phyloP scores from a whole-genome alignment of 2,113 vertebrate genomes.

The Megaleporinus macrocephalus region DNA sequence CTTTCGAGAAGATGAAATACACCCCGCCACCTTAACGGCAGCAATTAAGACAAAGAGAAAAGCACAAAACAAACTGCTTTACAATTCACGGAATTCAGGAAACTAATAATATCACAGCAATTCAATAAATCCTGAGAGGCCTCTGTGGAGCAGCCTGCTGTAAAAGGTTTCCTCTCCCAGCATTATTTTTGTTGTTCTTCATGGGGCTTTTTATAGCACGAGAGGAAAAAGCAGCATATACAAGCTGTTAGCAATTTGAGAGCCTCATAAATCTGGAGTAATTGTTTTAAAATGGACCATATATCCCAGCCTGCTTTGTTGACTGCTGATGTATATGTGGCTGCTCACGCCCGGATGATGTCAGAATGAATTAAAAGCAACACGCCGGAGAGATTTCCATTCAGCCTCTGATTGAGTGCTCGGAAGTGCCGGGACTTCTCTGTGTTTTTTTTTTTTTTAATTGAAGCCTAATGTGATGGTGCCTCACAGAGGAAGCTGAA shows the following conservation, averaged over 20 bases:
- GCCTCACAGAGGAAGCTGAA: slow-evolving; percentile 22
- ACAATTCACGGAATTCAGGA: slow-evolving; percentile 22
- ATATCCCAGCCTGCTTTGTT: slow-evolving; percentile 45
- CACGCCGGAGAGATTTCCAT: slow-evolving; percentile 31
- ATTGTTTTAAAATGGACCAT: slow-evolving; percentile 57
- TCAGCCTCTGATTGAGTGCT: slow-evolving; percentile 14
- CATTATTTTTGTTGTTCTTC: slow-evolving; percentile 53
- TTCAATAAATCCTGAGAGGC: slow-evolving; percentile 29
- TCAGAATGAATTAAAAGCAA: slow-evolving; percentile 32
- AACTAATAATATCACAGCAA: slow-evolving; percentile 25
- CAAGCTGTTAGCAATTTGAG: slow-evolving; percentile 56
- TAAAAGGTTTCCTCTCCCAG: slow-evolving; percentile 29
- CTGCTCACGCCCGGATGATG: slow-evolving; percentile 9
- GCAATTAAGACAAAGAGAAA: slow-evolving; percentile 6
- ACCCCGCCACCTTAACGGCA: background rate
- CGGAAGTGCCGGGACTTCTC: slow-evolving; percentile 6
- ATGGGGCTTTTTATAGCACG: slow-evolving; percentile 44
- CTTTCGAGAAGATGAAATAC: background rate
- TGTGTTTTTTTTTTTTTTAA: slow-evolving; percentile 27
- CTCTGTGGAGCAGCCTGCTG: background rate
- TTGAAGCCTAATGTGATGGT: slow-evolving; percentile 38
- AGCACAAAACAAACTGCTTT: background rate
- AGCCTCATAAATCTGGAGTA: slow-evolving; percentile 54
- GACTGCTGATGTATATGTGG: slow-evolving; percentile 32
- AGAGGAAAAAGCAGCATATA: slow-evolving; percentile 41